phyloP scores from a whole-genome alignment of 2,113 vertebrate species.

The Bubo bubo region DNA sequence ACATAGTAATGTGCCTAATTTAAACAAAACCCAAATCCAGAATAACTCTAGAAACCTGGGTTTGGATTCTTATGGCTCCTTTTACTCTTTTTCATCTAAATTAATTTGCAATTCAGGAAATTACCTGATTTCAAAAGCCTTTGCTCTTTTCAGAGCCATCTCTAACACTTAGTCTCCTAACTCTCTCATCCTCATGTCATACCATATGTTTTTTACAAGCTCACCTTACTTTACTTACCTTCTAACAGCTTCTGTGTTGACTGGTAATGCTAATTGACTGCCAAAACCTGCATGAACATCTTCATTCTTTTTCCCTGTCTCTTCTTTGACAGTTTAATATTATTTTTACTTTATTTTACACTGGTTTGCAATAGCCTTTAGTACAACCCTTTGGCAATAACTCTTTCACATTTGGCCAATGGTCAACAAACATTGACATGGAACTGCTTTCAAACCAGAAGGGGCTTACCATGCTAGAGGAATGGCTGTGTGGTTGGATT shows the following conservation, averaged over 20 bases:
- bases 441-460: neutral
- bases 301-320: neutral
- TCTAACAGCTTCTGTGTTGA: neutral
- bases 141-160: neutral
- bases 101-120: neutral
- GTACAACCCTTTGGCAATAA: neutral
- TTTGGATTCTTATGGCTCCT: neutral
- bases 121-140: neutral
- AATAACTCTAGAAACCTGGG: neutral
- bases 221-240: neutral
- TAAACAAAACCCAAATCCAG: neutral
- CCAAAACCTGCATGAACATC: neutral
- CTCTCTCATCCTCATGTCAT: neutral
- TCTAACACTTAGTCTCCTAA: neutral
- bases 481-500: fast-evolving
- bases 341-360: neutral
- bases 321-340: neutral
- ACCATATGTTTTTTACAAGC: neutral
- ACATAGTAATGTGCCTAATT: fast-evolving
- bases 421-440: neutral
- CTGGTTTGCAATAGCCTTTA: neutral
- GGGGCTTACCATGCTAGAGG: neutral
- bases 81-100: neutral
- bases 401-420: neutral
- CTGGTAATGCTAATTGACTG: neutral